phyloP scores from a whole-genome alignment of 2,797 vertebrate genomes.

The Xiphophorus birchmanni region DNA sequence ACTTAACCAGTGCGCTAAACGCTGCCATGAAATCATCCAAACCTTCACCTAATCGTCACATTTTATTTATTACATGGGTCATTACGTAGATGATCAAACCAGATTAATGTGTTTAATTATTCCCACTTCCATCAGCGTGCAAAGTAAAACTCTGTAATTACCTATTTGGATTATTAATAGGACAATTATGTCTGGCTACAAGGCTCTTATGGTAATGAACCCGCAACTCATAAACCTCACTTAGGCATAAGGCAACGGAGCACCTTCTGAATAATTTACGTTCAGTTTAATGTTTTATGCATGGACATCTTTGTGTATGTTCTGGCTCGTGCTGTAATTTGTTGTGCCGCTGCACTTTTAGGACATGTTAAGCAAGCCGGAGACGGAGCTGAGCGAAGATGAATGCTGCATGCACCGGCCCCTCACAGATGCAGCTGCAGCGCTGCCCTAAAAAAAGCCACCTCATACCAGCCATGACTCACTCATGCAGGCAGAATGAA shows the following conservation, averaged over 20 bases:
- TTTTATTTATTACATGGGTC: conserved; percentile 68
- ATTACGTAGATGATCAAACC: conserved; percentile 70
- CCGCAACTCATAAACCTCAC: conserved; percentile 59
- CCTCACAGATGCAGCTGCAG: conserved; percentile 23
- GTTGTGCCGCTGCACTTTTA: conserved; percentile 49
- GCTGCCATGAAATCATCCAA: conserved; percentile 40
- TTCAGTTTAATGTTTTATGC: conserved; percentile 79
- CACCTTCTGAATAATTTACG: conserved; percentile 78
- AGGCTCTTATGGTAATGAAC: conserved; percentile 77
- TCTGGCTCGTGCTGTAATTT: conserved; percentile 59
- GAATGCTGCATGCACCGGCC: conserved; percentile 21
- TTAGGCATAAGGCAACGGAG: conserved; percentile 60
- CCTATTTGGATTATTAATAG: conserved; percentile 79
- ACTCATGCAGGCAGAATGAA: conserved; percentile 60
- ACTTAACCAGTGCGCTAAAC: conserved; percentile 29
- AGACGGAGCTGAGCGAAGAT: conserved; percentile 31
- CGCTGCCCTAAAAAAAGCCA: conserved; percentile 27
- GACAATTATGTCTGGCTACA: conserved; percentile 70
- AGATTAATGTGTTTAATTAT: conserved; percentile 75
- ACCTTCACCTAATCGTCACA: conserved; percentile 55
- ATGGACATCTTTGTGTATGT: conserved; percentile 71
- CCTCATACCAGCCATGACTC: conserved; percentile 38
- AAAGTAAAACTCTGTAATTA: conserved; percentile 74
- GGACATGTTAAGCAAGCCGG: conserved; percentile 35
- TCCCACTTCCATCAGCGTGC: conserved; percentile 57